Evolutionary conservation across 2,797 vertebrate species (phyloP).

Genomic region (Pangasius mekongensis): DNA sequence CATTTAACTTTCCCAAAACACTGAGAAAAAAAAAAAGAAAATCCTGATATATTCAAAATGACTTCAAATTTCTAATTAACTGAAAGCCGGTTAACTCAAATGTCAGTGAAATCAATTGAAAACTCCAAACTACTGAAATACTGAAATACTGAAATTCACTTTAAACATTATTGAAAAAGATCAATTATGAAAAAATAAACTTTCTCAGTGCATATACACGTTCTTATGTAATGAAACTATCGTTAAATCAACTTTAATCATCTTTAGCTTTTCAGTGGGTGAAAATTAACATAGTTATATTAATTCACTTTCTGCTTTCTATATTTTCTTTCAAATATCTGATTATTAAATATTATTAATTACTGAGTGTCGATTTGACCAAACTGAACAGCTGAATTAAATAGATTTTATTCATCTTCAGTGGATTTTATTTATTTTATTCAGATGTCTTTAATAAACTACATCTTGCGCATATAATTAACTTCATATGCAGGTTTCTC

Average conservation of each 20-base stretch:
- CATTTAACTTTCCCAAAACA: background rate
- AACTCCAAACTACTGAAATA: too few species aligned
- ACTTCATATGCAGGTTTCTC: background rate
- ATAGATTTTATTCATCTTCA: background rate
- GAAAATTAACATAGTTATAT: background rate
- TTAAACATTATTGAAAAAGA: too few species aligned
- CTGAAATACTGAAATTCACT: too few species aligned
- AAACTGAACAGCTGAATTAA: background rate
- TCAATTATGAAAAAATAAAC: too few species aligned
- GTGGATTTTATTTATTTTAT: background rate
- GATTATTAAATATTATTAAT: background rate
- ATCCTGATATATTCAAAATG: background rate
- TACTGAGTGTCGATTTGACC: background rate
- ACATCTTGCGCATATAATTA: background rate
- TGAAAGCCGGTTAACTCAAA: too few species aligned
- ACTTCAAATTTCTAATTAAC: too few species aligned
- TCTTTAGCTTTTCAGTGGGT: background rate
- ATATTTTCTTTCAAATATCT: background rate
- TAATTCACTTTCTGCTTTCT: background rate
- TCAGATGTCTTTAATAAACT: background rate
- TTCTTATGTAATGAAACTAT: too few species aligned
- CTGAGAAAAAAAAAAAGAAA: background rate
- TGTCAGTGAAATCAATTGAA: too few species aligned
- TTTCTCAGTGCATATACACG: too few species aligned
- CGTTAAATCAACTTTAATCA: too few species aligned